Evolutionary conservation across 2,888 invertebrate genomes (phyloP), one percentile per base, ranked within the genome.

Genomic region (Bellardia bayeri): DNA sequence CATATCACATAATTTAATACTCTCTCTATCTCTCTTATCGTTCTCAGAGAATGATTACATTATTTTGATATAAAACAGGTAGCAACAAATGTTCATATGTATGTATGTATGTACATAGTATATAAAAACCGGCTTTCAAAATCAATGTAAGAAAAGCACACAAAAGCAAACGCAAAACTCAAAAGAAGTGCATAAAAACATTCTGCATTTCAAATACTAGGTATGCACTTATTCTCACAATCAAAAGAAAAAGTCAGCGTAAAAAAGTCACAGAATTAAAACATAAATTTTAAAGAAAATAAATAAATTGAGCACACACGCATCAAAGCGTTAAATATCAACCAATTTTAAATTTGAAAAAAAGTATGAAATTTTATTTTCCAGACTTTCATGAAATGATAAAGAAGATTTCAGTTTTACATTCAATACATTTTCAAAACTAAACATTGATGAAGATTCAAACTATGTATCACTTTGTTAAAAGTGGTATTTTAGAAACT

Each of bases 51-150:
- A 54, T n/a, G 37, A 51, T 69, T 3, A 16, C 30, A 33, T 42
- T 63, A 63, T 51, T 56, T 30, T 13, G 33, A n/a, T 45, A 63
- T 13, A 30, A 72, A 63, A 72, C 66, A 82, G 72, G 74, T 74
- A 66, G 66, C n/a, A 45, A 45, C 45, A 45, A 45, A 45, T 45
- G 13, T 23, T 75, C 23, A 37, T 37, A 37, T 37, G 9, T 23
- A 51, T n/a, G 23, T 23, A 23, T 23, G 23, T 23, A 23, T 23
- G 23, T 23, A 23, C 23, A 23, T 1, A 23, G n/a, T 23, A 23
- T 23, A 23, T 16, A 56, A 49, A 83, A 79, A 78, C 78, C 78
- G 64, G 83, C 79, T 84, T 42, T 66, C 49, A 66, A 42, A 54
- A 30, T 40, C 51, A 58, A 54, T 81, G n/a, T 30, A 14, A 14